phyloP scores from a whole-genome alignment of 2,113 vertebrate genomes.

The Falco punctatus region DNA sequence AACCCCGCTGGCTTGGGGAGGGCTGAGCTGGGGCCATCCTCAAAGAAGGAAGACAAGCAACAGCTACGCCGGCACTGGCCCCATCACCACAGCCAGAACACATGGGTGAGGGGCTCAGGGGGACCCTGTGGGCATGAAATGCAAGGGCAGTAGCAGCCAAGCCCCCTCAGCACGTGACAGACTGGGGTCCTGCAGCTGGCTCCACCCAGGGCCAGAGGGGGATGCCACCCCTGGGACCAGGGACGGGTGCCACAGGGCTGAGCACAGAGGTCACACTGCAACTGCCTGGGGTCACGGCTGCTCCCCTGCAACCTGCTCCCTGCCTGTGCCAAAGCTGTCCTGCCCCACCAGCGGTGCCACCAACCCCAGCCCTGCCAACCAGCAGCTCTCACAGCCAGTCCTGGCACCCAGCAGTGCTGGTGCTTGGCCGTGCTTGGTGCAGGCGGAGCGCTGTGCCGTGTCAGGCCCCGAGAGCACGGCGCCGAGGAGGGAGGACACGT shows the following conservation, averaged over 20 bases:
- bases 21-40: not conserved
- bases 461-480: rapidly evolving
- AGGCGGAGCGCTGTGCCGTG: rapidly evolving
- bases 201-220: rapidly evolving
- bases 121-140: no score
- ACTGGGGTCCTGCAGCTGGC: rapidly evolving
- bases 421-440: rapidly evolving
- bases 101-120: not conserved
- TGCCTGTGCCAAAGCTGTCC: not conserved
- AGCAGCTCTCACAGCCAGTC: rapidly evolving
- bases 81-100: rapidly evolving
- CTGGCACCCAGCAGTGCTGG: rapidly evolving
- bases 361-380: not conserved
- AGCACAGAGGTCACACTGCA: not conserved
- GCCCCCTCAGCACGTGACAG: rapidly evolving
- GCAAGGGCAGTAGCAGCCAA: not conserved
- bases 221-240: not conserved
- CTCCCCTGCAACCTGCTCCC: rapidly evolving
- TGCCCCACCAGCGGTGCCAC: not conserved
- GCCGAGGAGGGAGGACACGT: rapidly evolving
- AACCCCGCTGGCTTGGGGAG: not conserved
- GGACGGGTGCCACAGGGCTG: rapidly evolving
- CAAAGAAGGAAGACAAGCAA: rapidly evolving
- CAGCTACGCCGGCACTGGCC: rapidly evolving
- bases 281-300: not conserved